Percentiles rank a stretch among this genome's conserved stretches.
Evolutionary conservation across 2,888 invertebrate species (phyloP).

Genomic region (Ochlodes sylvanus): DNA sequence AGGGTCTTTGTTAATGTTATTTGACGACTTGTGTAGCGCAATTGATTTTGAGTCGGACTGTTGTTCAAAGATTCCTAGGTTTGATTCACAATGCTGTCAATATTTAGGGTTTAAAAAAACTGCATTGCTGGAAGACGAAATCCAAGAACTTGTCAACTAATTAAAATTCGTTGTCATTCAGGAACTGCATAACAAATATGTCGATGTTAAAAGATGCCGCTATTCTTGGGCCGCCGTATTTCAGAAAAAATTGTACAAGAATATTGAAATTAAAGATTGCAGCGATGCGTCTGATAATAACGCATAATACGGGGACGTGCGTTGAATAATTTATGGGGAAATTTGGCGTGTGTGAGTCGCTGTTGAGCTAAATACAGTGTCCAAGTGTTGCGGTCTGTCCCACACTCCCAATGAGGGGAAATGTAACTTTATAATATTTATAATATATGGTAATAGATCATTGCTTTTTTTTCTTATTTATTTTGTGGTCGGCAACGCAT

Average conservation of each 20-base stretch:
- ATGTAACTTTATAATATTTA: not conserved
- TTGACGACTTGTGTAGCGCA: too few species aligned
- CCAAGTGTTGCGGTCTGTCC: slow-evolving; percentile 23
- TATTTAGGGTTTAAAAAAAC: too few species aligned
- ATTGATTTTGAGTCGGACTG: too few species aligned
- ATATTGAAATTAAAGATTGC: slow-evolving; percentile 49
- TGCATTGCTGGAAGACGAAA: too few species aligned
- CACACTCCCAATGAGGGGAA: not conserved
- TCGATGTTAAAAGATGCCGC: slow-evolving; percentile 5
- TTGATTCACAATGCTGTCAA: too few species aligned
- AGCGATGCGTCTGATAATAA: slow-evolving; percentile 55
- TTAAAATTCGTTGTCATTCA: not conserved
- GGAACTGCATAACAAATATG: not conserved
- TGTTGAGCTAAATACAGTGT: slow-evolving; percentile 18
- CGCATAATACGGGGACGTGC: slow-evolving; percentile 55
- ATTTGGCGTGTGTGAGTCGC: slow-evolving; percentile 31
- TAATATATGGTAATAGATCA: too few species aligned
- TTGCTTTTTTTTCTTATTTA: too few species aligned
- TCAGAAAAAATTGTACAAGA: slow-evolving; percentile 28
- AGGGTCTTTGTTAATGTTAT: too few species aligned
- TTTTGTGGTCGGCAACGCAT: too few species aligned
- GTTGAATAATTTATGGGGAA: slow-evolving; percentile 58
- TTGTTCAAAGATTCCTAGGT: too few species aligned
- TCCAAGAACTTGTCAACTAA: not conserved
- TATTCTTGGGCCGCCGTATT: not conserved